A percentile compares a stretch with the other conserved stretches of the same genome.
Conservation (phyloP, 2,888 invertebrate genomes). For the Nineta flava region DNA sequence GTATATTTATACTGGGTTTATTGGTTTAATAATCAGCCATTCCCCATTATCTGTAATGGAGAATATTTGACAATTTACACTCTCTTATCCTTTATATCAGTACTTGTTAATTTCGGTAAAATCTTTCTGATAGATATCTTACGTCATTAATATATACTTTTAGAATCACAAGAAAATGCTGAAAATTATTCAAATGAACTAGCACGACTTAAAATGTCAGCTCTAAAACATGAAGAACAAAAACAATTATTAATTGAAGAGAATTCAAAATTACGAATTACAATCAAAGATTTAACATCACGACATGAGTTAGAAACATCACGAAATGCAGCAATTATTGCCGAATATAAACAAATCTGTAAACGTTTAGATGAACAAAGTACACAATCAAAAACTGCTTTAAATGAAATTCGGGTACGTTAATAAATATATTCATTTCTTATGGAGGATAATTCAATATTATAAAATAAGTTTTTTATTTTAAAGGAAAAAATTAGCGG, state of each 20-base stretch:
- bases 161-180: conserved; percentile 41
- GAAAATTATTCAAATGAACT: conserved; percentile 40
- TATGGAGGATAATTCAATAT: neutral
- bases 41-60: too few species aligned
- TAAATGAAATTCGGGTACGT: conserved; percentile 48
- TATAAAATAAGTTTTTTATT: neutral
- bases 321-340: conserved; percentile 65
- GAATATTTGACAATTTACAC: conserved; percentile 9
- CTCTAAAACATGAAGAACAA: conserved; percentile 54
- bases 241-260: conserved; percentile 29
- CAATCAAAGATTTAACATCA: conserved; percentile 58
- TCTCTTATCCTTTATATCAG: conserved; percentile 5
- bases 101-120: too few species aligned
- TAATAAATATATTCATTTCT: neutral
- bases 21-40: too few species aligned
- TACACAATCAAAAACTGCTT: conserved; percentile 42
- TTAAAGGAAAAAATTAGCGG: conserved; percentile 28
- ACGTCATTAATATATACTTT: conserved; percentile 14
- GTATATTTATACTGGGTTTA: too few species aligned
- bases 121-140: too few species aligned
- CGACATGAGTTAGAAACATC: conserved; percentile 55
- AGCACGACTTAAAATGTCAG: conserved; percentile 33
- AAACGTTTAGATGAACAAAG: conserved; percentile 73
- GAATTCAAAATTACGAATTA: conserved; percentile 49
- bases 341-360: conserved; percentile 86